Conservation (phyloP, 2,888 invertebrate species). For the Steinernema carpocapsae region DNA sequence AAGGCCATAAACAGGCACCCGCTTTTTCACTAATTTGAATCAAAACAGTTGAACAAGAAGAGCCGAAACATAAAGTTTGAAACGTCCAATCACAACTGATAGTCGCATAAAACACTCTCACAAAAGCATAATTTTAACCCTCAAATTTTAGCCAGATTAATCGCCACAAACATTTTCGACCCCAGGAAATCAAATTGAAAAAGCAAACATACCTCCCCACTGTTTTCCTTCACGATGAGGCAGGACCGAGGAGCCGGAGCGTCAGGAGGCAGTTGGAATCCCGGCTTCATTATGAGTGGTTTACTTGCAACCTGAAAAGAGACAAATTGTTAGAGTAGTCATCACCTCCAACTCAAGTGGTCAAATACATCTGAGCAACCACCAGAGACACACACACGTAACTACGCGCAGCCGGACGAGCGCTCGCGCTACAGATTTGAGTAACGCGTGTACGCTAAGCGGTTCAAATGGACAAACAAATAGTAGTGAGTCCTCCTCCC, state of each 20-base stretch:
- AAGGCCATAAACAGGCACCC: too few species aligned
- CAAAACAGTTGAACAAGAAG: too few species aligned
- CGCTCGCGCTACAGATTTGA: constrained; percentile 21
- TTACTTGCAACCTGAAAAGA: not conserved
- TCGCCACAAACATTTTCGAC: too few species aligned
- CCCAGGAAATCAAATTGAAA: too few species aligned
- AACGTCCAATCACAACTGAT: too few species aligned
- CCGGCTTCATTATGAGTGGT: constrained; percentile 5
- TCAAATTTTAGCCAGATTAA: too few species aligned
- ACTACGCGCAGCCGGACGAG: not conserved
- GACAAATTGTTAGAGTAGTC: not conserved
- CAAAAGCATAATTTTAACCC: too few species aligned
- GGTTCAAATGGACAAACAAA: constrained; percentile 34
- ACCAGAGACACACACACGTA: not conserved
- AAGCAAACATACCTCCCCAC: constrained; percentile 45
- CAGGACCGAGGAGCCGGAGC: constrained; percentile 65
- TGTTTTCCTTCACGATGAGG: constrained; percentile 53
- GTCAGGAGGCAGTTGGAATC: constrained; percentile 51
- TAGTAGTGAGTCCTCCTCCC: not conserved
- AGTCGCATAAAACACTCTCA: too few species aligned
- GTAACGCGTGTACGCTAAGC: constrained; percentile 32
- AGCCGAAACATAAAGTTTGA: too few species aligned
- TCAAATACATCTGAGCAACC: not conserved
- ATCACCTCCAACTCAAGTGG: too few species aligned
- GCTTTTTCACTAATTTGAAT: too few species aligned